These are phyloP conservation scores for Tupaia tana DNA, from an alignment of 2,113 vertebrate genomes.

Conservation along the genomic window DNA sequence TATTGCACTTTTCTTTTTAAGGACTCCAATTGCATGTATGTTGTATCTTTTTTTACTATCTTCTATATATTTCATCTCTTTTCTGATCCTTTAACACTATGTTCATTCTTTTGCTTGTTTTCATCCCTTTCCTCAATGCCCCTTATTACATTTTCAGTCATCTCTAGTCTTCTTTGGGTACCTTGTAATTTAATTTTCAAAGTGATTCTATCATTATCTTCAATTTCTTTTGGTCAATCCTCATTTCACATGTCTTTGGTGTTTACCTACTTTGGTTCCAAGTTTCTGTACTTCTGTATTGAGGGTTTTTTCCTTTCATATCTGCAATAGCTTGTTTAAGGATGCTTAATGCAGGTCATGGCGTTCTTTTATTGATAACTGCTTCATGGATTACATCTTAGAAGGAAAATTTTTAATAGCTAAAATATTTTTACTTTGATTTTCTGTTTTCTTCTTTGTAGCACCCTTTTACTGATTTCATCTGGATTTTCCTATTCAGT, in stretches of 20 bases:
- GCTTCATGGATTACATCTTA: not conserved
- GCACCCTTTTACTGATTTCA: not conserved
- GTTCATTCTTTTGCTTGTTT: not conserved
- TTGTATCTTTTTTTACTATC: not conserved
- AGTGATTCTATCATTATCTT: not conserved
- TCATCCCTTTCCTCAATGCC: not conserved
- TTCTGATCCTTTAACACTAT: not conserved
- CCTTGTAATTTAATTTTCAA: conserved; percentile 23
- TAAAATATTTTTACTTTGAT: conserved; percentile 25
- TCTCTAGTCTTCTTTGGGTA: not conserved
- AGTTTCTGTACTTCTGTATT: conserved; percentile 11
- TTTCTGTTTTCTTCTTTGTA: not conserved
- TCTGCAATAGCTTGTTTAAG: not conserved
- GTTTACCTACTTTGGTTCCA: not conserved
- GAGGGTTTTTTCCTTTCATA: not conserved
- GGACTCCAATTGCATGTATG: not conserved
- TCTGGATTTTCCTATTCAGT: not conserved
- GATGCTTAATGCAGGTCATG: not conserved
- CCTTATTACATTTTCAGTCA: not conserved
- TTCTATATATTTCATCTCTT: not conserved
- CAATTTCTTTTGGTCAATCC: not conserved
- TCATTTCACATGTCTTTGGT: not conserved
- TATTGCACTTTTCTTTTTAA: not conserved
- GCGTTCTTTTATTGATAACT: conserved; percentile 3
- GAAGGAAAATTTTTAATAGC: not conserved